phyloP scores from a whole-genome alignment of 2,113 vertebrate species.

The Paratilapia polleni region DNA sequence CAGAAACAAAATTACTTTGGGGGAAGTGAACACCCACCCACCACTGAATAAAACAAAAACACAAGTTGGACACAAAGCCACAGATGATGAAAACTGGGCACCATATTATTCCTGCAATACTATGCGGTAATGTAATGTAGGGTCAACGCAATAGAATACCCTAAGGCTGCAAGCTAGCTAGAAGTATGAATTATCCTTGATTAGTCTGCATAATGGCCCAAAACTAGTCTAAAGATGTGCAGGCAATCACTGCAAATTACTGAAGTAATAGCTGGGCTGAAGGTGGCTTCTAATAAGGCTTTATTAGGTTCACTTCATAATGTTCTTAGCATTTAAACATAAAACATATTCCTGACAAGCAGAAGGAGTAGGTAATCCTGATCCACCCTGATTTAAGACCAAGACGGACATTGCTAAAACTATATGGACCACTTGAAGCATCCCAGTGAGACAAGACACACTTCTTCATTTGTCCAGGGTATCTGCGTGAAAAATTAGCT shows the following conservation, averaged over 20 bases:
- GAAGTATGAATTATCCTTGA: conserved; percentile 4
- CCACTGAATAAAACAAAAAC: conserved; percentile 24
- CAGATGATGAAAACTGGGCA: conserved; percentile 34
- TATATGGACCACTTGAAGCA: not conserved
- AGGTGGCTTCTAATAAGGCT: not conserved
- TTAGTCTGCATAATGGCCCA: not conserved
- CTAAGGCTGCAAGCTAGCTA: not conserved
- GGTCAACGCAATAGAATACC: not conserved
- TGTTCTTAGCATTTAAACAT: not conserved
- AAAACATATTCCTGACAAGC: not conserved
- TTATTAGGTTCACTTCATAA: not conserved
- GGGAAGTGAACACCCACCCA: conserved; percentile 11
- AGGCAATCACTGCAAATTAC: conserved; percentile 24
- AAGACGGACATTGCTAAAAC: not conserved
- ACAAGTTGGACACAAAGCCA: conserved; percentile 24
- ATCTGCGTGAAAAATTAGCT: too few species aligned
- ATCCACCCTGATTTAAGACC: not conserved
- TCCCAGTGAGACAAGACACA: not conserved
- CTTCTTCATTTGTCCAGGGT: not conserved
- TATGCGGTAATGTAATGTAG: not conserved
- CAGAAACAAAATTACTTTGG: conserved; percentile 32
- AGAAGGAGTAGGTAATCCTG: not conserved
- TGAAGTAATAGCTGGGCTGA: not conserved
- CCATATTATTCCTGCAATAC: conserved; percentile 8
- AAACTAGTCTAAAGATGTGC: conserved; percentile 1